Evolutionary conservation across 2,113 vertebrate genomes (phyloP), one percentile per base, ranked within the genome.

Genomic region (Anolis carolinensis): DNA sequence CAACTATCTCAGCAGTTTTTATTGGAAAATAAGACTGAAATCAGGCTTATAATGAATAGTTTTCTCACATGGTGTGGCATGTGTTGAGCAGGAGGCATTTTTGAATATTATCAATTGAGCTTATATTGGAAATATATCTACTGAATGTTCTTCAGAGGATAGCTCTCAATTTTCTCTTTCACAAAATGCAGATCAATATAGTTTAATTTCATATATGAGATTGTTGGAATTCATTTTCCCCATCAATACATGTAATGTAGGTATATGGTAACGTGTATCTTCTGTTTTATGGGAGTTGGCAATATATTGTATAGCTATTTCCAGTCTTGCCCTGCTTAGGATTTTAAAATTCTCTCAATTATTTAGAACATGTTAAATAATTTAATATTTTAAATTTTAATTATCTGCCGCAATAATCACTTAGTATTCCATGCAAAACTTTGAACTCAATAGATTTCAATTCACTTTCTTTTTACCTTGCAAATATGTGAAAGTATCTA

Each of bases 351-450:
- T 83, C 50, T 71, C 87, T 96, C 95, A 96, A 96, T 96, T 96
- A 97, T 97, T 96, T 95, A 96, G 84, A 94, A 92, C 82, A 94
- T 63, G 90, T 95, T 97, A 96, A 97, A 97, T 96, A 93, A 95
- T 97, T 95, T 95, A 97, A 94, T 91, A 86, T 91, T 94, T 96
- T 93, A 96, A 96, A 95, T 94, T 96, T 96, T 96, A 96, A 96
- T 96, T 96, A 96, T 96, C 76, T 87, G 87, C 90, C 90, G 88
- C 90, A 93, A 95, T 95, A 91, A 93, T 93, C 92, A 87, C 91
- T 96, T 96, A 91, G 82, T 94, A 96, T 96, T 96, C 94, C 91
- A 70, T 90, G 88, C 93, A 91, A 94, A 96, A 95, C 92, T 95
- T 91, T 89, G 93, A 95, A 95, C 92, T 94, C 90, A 88, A 88